These are phyloP conservation scores for Heterohyrax brucei DNA, from an alignment of 2,797 vertebrate species.

Conservation along the genomic window DNA sequence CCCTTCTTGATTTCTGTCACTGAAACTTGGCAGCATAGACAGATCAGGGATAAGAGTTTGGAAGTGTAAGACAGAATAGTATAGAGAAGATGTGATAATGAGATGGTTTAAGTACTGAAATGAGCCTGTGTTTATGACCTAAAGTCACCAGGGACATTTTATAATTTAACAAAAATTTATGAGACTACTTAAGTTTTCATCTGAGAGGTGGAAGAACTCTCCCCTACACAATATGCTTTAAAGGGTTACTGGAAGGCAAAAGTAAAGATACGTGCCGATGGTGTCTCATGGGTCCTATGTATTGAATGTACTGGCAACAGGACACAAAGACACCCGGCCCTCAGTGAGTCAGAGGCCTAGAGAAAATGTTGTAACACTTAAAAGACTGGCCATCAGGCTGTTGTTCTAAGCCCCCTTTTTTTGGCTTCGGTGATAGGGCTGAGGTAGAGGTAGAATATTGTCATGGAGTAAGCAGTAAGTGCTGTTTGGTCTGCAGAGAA, in stretches of 20 bases:
- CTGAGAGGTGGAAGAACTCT: constrained; percentile 8
- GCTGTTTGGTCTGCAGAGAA: neutral
- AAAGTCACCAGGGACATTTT: neutral
- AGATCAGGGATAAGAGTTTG: neutral
- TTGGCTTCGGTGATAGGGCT: neutral
- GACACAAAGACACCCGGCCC: neutral
- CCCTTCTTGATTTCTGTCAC: neutral
- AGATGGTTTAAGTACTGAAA: neutral
- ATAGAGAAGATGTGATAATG: neutral
- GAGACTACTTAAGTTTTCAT: neutral
- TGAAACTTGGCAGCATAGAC: neutral
- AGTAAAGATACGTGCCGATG: constrained; percentile 30
- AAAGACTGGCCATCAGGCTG: neutral
- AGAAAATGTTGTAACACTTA: neutral
- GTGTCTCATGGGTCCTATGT: constrained; percentile 31
- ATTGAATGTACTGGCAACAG: neutral
- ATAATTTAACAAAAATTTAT: constrained; percentile 41
- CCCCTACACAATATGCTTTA: neutral
- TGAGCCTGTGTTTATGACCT: constrained; percentile 16
- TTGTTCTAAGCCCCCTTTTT: neutral
- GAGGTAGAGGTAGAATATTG: neutral
- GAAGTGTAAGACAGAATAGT: neutral
- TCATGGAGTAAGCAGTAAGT: neutral
- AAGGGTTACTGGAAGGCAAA: neutral
- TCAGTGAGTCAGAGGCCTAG: neutral